phyloP scores from a whole-genome alignment of 92 coral and sea anemone genomes.

The Bergia puertoricense region DNA sequence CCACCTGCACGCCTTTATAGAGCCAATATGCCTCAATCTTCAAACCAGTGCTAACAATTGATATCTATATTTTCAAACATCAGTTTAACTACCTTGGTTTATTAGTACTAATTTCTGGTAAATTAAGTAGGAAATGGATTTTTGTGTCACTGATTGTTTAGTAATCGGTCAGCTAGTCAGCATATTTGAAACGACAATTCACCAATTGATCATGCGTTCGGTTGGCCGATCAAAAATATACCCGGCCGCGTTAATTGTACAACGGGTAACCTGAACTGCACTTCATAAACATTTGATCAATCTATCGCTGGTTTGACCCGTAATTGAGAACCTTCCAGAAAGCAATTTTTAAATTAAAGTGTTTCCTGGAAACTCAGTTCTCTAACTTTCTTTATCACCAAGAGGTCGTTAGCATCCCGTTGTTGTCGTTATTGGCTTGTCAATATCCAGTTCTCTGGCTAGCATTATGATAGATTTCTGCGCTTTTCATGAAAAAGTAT shows the following conservation, averaged over 20 bases:
- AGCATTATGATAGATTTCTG: too few relatives aligned
- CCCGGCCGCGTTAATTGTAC: background rate
- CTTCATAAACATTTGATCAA: background rate
- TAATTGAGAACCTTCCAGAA: conserved; percentile 2
- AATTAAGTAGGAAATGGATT: conserved; percentile 50
- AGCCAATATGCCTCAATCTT: conserved; percentile 4
- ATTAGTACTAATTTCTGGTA: conserved; percentile 55
- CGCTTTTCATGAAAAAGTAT: background rate
- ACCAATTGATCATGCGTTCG: background rate
- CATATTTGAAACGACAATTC: conserved; percentile 3
- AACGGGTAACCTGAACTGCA: background rate
- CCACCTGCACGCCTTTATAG: conserved; percentile 33
- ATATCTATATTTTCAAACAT: conserved; percentile 43
- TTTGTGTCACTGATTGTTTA: conserved; percentile 25
- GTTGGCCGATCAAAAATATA: too few relatives aligned
- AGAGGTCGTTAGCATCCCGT: background rate
- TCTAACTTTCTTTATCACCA: conserved; percentile 4
- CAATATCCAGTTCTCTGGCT: background rate
- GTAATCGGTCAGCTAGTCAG: conserved; percentile 45
- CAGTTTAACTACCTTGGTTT: conserved; percentile 50
- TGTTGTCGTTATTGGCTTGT: background rate
- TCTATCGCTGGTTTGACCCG: background rate
- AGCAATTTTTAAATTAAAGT: conserved; percentile 1
- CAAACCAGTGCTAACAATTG: conserved; percentile 25
- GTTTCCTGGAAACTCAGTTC: background rate